Evolutionary conservation across 2,113 vertebrate genomes (phyloP), one percentile per base, ranked within the genome.

Genomic region (Chloropsis cyanopogon): DNA sequence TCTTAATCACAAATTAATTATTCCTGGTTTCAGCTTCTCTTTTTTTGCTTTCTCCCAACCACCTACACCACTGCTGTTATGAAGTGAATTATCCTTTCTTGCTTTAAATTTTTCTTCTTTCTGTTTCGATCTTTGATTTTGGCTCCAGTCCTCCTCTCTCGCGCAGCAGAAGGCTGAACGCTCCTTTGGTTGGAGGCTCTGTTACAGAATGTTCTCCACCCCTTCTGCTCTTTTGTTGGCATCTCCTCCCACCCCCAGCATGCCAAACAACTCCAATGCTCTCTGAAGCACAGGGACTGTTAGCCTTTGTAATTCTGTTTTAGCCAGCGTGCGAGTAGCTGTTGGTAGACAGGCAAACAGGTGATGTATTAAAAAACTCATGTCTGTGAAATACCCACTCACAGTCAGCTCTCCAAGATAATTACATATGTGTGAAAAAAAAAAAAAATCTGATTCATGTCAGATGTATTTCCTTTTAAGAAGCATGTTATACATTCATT

Each of bases 61-160:
- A 94, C 86, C 94, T 83, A 96, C 94, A 86, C 90, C 53, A 83
- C 90, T 93, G 76, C 94, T 96, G 93, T 90, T 95, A 78, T 1
- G n/a, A 88, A 93, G 72, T 12, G 86, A 71, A 95, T 93, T 92
- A 82, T 82, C 47, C 63, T 88, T 78, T 75, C 68, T 53, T 86
- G 87, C 88, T 88, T 93, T 49, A 66, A 28, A 26, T 78, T 77
- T 83, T 88, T 28, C 47, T 70, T 59, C 82, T 86, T 93, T 96
- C 64, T 84, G 71, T 77, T 90, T 81, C 14, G 0, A 20, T 90
- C 75, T 79, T 86, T 89, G 59, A 5, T 89, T 92, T 94, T 96
- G 95, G 95, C 92, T 96, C 68, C 71, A 25, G 68, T 90, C 53
- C 64, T 47, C 56, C 42, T 75, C 63, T 91, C 71, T 79, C 12